Evolutionary conservation across 2,797 vertebrate genomes (phyloP).

Genomic region (Ispidina lecontei): DNA sequence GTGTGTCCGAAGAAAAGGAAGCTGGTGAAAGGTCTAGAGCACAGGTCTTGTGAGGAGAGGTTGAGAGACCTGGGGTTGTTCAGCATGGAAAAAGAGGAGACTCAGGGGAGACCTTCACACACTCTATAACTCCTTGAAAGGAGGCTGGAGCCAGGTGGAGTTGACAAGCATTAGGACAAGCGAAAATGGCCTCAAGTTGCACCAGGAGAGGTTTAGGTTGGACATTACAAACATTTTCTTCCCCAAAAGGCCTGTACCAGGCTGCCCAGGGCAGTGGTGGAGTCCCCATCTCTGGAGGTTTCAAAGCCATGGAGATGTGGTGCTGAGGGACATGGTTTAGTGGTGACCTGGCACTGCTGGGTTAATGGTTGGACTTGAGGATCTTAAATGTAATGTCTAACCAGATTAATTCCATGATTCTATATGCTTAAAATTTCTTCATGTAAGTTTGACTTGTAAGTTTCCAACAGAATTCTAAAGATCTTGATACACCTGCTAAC

Average conservation of each 20-base stretch:
- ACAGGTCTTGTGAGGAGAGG: not conserved
- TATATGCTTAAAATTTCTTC: not conserved
- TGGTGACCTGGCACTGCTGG: not conserved
- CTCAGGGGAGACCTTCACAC: not conserved
- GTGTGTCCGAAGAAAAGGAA: not conserved
- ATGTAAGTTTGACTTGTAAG: not conserved
- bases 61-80: not conserved
- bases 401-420: not conserved
- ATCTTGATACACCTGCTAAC: not conserved
- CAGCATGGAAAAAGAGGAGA: not conserved
- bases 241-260: not conserved
- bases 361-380: not conserved
- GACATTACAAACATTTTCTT: not conserved
- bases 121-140: not conserved
- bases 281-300: not conserved
- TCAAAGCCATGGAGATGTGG: not conserved
- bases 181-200: not conserved
- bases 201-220: not conserved
- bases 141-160: not conserved
- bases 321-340: not conserved
- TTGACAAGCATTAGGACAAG: not conserved
- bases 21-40: not conserved
- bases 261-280: not conserved
- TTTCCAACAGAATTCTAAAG: not conserved
- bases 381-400: not conserved